Percentiles rank a stretch among this genome's conserved stretches.
phyloP scores from a whole-genome alignment of 2,888 invertebrate genomes.

The Parthenolecanium corni region DNA sequence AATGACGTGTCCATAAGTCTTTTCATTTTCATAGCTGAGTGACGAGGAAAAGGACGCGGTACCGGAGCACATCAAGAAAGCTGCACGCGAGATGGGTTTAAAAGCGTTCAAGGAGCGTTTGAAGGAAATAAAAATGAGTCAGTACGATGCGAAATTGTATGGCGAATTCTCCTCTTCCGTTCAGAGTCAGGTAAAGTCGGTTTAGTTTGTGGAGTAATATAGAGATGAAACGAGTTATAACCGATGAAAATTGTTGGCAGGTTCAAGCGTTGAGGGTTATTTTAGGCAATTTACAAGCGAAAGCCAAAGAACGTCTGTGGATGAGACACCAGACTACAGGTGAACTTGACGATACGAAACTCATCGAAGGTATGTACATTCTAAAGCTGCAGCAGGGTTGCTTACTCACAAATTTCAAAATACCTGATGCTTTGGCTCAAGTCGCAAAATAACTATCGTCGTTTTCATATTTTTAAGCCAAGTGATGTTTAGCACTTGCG shows the following conservation, averaged over 20 bases:
- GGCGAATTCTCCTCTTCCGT: slow-evolving; percentile 67
- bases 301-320: slow-evolving; percentile 91
- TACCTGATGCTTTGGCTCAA: too few species aligned
- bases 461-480: too few species aligned
- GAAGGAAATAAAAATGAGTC: slow-evolving; percentile 87
- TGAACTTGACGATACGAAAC: slow-evolving; percentile 85
- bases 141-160: slow-evolving; percentile 80
- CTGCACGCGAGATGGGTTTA: slow-evolving; percentile 85
- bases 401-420: too few species aligned
- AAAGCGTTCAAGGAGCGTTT: slow-evolving; percentile 77
- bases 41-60: slow-evolving; percentile 82
- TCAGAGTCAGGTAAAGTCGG: slow-evolving; percentile 51
- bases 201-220: not conserved
- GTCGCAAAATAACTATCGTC: too few species aligned
- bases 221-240: too few species aligned
- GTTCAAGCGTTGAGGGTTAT: slow-evolving; percentile 77
- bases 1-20: not conserved
- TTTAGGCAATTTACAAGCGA: slow-evolving; percentile 74
- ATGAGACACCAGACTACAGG: slow-evolving; percentile 85
- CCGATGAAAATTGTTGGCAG: slow-evolving; percentile 37
- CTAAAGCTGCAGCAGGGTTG: too few species aligned
- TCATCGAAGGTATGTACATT: slow-evolving; percentile 65
- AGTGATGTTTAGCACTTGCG: too few species aligned
- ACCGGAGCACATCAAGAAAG: slow-evolving; percentile 75
- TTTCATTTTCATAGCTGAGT: slow-evolving; percentile 47